Evolutionary conservation across 1,140 invertebrate genomes (phyloP).

Genomic region (Nylanderia fulva): DNA sequence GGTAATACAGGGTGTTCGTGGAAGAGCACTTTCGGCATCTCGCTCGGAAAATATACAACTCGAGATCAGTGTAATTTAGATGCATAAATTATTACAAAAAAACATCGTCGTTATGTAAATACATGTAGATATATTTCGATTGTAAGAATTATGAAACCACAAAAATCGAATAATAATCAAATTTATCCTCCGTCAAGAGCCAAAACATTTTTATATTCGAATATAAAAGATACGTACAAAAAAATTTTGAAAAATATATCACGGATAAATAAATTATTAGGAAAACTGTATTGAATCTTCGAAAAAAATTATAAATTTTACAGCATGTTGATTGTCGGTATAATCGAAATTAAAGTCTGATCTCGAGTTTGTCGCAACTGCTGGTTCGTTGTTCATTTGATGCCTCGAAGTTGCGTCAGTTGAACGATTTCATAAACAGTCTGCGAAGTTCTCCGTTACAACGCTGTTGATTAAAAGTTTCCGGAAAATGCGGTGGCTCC

Average conservation of each 20-base stretch:
- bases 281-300: no score
- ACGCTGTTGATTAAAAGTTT: constrained; percentile 60
- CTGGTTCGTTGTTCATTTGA: constrained; percentile 23
- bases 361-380: neutral
- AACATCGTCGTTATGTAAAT: no score
- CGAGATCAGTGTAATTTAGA: neutral
- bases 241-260: no score
- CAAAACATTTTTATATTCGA: no score
- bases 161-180: no score
- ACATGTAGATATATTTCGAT: no score
- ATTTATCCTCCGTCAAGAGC: no score
- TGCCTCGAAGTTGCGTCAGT: constrained; percentile 14
- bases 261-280: no score
- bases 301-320: constrained; percentile 9
- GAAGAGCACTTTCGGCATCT: constrained; percentile 60
- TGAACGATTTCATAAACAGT: constrained; percentile 45
- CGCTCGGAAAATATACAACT: neutral
- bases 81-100: neutral
- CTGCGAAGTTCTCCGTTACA: constrained; percentile 52
- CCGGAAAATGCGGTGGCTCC: constrained; percentile 45
- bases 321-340: neutral
- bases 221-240: no score
- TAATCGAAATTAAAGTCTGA: constrained; percentile 29
- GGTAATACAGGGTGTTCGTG: constrained; percentile 72
- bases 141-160: no score